Base-by-base conservation (phyloP, 2,797 vertebrate species). In the Morelia viridis region DNA sequence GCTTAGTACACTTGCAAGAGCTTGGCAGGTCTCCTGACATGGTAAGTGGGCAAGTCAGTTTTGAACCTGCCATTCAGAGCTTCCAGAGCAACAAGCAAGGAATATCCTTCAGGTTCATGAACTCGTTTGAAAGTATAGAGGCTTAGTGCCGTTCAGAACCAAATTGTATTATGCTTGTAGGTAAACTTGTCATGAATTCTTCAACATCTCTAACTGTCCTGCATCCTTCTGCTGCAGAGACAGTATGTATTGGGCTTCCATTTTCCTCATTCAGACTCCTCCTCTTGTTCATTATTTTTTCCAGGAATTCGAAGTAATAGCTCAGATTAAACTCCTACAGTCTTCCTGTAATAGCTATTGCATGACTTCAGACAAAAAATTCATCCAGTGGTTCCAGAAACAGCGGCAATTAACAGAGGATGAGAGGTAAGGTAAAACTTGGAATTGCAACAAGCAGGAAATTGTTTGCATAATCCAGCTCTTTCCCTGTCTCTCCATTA, bases 321-420 rank as follows among this genome's bases (percentile, higher is more conserved):
- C 98, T 53, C 98, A 99, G 96, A 99, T 99, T 95, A 99, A 99
- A 97, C 98, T 99, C 96, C 96, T 99, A 56, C 99, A 99, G 91
- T 99, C 99, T 12, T 98, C 99, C 8, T 99, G 99, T 92, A 99
- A 99, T 97, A 99, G 98, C 96, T 99, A 99, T 87, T 99, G 98
- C 92, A 97, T 99, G 97, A 97, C 90, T 11, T 96, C 98, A 1
- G 98, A 99, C 93, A 93, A 95, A 4, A 95, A 96, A 76, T 99
- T 99, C 97, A 98, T 99, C 50, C 98, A 96, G 93, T 99, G 99
- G 99, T 99, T 99, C 95, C 97, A 95, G 96, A 97, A 94, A 88
- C 99, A 98, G 95, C 94, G 96, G 64, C 98, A 98, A 91, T 97
- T 99, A 93, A 98, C 97, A 0, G 99, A 99, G 90, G 98, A 99